phyloP scores from a whole-genome alignment of 1,140 invertebrate species.

The Bicyclus anynana region DNA sequence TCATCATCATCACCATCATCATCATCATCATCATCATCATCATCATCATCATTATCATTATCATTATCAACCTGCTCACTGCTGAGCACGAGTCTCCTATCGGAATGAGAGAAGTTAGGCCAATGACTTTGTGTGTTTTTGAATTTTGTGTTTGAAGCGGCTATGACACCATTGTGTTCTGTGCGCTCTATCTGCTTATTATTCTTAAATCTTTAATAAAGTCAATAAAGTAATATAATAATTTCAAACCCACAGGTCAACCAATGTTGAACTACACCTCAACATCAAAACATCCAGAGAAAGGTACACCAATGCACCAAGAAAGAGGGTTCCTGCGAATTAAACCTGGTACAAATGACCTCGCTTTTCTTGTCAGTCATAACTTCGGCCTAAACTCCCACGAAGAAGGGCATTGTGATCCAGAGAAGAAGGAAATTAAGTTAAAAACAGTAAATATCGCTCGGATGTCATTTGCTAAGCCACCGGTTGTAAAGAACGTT shows the following conservation, averaged over 20 bases:
- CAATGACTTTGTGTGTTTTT: too few species aligned
- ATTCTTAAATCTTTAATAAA: not conserved
- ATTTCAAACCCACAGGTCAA: conserved; percentile 66
- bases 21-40: too few species aligned
- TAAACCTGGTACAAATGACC: conserved; percentile 77
- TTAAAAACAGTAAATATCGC: conserved; percentile 72
- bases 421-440: conserved; percentile 53
- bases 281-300: conserved; percentile 77
- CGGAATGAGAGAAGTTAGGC: too few species aligned
- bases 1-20: too few species aligned
- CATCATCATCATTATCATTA: too few species aligned
- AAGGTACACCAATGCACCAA: conserved; percentile 80
- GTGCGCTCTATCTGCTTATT: too few species aligned
- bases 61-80: too few species aligned
- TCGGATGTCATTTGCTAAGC: conserved; percentile 76
- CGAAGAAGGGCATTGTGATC: conserved; percentile 77
- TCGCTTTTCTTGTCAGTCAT: conserved; percentile 80
- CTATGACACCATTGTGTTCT: too few species aligned
- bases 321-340: conserved; percentile 82
- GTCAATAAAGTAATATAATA: not conserved
- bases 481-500: conserved; percentile 74
- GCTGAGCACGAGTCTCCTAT: too few species aligned
- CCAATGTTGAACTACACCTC: conserved; percentile 80
- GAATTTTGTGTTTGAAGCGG: too few species aligned
- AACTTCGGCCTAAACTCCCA: conserved; percentile 80